Base-by-base conservation (phyloP, 2,113 vertebrate species). In the Corythoichthys intestinalis region DNA sequence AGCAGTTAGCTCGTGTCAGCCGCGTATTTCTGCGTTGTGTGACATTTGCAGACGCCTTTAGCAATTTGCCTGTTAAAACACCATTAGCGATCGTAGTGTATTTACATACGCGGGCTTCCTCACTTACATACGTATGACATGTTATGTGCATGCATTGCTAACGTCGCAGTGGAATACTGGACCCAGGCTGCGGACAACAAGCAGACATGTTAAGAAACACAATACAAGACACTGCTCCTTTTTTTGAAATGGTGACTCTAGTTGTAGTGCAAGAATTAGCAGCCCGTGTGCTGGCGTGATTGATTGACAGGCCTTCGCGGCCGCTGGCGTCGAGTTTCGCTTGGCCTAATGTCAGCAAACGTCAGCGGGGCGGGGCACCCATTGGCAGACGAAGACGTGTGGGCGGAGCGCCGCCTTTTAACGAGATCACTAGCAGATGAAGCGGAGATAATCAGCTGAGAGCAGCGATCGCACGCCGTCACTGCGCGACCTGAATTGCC, bases 311-410 rank as follows among this genome's bases (percentile, higher is more conserved):
- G 75, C 70, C 71, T 78, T 69, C 62, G 83, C 79, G 66, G 77
- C 61, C n/a, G 74, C 79, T 61, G 57, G 85, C 77, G 73, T 89
- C 87, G 80, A 83, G 65, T 85, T 88, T 90, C 88, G 89, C 85
- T 87, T 80, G 82, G 92, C 71, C 86, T 20, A 83, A 78, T 86
- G 72, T 83, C 81, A 84, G 91, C 92, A 85, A 92, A 90, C 89
- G 86, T 74, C 56, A 75, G 83, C 34, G 57, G 83, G 72, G 81
- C 65, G 81, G 69, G 12, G 73, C 85, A 75, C 86, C 87, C 88
- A 92, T 93, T 93, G 94, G 94, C 77, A 87, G 79, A 34, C 77
- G 38, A 20, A 53, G 70, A 88, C 77, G 80, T 76, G 70, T 86
- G 85, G 94, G 93, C 90, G 91, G 94, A 93, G 87, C 85, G 86